A percentile compares a stretch with the other conserved stretches of the same genome.
Conservation (phyloP, 2,797 vertebrate genomes). For the Bucorvus abyssinicus region DNA sequence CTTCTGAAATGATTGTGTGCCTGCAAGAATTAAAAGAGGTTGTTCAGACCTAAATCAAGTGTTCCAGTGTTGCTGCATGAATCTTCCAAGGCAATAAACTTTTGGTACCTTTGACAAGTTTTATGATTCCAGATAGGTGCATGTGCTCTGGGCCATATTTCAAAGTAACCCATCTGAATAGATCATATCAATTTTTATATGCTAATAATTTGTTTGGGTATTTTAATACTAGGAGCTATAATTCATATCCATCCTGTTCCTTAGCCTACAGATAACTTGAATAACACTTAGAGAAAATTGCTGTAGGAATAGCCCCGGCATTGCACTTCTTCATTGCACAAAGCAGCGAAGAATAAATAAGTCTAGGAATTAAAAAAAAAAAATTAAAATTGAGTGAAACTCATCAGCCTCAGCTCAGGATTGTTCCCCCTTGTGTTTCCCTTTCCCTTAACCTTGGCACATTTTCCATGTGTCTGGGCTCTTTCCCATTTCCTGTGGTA, state of each 20-base stretch:
- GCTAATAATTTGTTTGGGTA: constrained; percentile 58
- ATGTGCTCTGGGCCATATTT: constrained; percentile 34
- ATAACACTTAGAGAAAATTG: neutral
- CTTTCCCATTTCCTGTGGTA: neutral
- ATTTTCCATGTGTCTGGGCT: neutral
- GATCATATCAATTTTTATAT: constrained; percentile 59
- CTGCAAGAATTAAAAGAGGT: constrained; percentile 37
- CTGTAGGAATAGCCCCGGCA: neutral
- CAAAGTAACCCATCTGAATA: constrained; percentile 29
- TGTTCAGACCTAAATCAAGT: constrained; percentile 52
- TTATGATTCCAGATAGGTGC: constrained; percentile 35
- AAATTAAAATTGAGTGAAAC: neutral
- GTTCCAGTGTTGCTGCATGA: constrained; percentile 28
- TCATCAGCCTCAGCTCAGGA: neutral
- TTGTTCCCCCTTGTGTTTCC: neutral
- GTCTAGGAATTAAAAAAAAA: neutral
- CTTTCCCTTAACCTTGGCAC: neutral
- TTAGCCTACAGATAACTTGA: neutral
- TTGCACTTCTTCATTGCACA: neutral
- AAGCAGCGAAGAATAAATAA: neutral
- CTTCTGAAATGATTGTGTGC: neutral
- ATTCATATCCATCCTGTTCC: neutral
- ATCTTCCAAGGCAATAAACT: constrained; percentile 60
- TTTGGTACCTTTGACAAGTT: constrained; percentile 59
- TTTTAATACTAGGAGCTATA: constrained; percentile 41